phyloP scores from a whole-genome alignment of 2,113 vertebrate genomes.

The Ornithorhynchus anatinus region DNA sequence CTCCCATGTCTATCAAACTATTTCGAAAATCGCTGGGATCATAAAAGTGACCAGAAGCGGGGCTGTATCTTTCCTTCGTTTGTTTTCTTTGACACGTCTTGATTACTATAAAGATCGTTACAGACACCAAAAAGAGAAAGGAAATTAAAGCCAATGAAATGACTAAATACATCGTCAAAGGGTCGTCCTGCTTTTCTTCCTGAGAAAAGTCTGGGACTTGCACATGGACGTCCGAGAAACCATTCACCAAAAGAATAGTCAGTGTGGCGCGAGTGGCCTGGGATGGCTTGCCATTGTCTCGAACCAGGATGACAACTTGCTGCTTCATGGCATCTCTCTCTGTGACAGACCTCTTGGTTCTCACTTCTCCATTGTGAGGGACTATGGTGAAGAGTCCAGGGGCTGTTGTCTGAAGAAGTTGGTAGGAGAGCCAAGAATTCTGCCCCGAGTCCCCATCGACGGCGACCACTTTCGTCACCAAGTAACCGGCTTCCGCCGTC shows the following conservation, averaged over 20 bases:
- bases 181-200: slow-evolving; percentile 63
- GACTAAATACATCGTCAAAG: slow-evolving; percentile 62
- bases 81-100: slow-evolving; percentile 8
- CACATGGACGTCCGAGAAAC: neutral
- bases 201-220: slow-evolving; percentile 30
- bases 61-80: neutral
- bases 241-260: neutral
- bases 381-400: slow-evolving; percentile 48
- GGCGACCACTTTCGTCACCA: slow-evolving; percentile 68
- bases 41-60: neutral
- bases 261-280: neutral
- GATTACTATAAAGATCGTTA: slow-evolving; percentile 60
- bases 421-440: slow-evolving; percentile 67
- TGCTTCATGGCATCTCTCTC: slow-evolving; percentile 31
- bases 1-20: neutral
- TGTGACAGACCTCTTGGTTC: slow-evolving; percentile 36
- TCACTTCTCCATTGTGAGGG: slow-evolving; percentile 55
- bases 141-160: slow-evolving; percentile 65
- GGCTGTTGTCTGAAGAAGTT: slow-evolving; percentile 51
- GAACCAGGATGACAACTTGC: slow-evolving; percentile 14
- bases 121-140: slow-evolving; percentile 64
- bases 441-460: slow-evolving; percentile 67
- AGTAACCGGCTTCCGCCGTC: slow-evolving; percentile 56
- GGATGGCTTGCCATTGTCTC: neutral
- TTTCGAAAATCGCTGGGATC: neutral